Percentiles rank a stretch among this genome's conserved stretches.
These are phyloP conservation scores for Lysandra coridon DNA, from an alignment of 2,888 invertebrate species.

Conservation along the genomic window DNA sequence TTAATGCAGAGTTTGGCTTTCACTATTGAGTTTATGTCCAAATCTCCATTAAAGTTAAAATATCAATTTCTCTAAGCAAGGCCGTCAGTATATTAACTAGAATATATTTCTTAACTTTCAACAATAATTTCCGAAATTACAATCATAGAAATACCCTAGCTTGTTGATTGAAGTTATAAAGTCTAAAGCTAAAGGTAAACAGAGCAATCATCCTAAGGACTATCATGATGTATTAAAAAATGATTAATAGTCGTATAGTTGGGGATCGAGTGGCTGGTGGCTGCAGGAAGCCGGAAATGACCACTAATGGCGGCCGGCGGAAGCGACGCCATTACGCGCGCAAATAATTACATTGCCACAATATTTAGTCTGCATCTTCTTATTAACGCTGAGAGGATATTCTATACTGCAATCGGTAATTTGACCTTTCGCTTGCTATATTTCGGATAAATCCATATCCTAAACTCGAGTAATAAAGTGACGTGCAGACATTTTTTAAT, in stretches of 20 bases:
- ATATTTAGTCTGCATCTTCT: constrained; percentile 43
- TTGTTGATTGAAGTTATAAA: no score
- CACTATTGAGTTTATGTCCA: no score
- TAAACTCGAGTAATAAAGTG: no score
- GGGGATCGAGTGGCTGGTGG: constrained; percentile 53
- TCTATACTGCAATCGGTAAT: neutral
- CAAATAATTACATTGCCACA: constrained; percentile 69
- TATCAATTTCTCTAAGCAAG: no score
- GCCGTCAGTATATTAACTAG: no score
- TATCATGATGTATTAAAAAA: neutral
- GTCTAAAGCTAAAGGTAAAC: neutral
- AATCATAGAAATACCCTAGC: no score
- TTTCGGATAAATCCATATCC: no score
- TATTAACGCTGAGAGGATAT: constrained; percentile 5
- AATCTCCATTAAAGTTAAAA: no score
- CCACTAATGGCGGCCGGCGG: constrained; percentile 76
- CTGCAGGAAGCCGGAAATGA: constrained; percentile 74
- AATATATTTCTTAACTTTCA: no score
- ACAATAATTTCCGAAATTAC: no score
- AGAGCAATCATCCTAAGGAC: neutral
- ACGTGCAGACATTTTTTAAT: no score
- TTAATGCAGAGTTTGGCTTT: no score
- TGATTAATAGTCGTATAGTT: constrained; percentile 31
- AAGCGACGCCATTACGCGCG: constrained; percentile 71
- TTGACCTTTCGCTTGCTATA: neutral